These are phyloP conservation scores for Saguinus imperator DNA, from an alignment of 2,113 vertebrate genomes.

Conservation along the genomic window DNA sequence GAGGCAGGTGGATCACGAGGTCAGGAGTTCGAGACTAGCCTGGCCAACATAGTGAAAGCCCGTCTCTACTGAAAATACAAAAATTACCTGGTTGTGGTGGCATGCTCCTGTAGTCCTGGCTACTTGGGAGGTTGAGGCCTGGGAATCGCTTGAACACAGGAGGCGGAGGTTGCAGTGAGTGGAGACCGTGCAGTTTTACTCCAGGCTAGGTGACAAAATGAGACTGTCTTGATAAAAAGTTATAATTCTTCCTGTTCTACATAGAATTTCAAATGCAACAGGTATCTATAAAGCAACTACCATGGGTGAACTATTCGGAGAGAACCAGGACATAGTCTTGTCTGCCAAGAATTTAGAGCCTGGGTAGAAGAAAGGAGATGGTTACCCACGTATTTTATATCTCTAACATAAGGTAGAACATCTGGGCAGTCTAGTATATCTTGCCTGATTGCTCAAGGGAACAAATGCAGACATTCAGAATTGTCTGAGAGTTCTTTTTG, in stretches of 20 bases:
- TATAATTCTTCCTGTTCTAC: background rate
- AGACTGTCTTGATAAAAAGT: background rate
- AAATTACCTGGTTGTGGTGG: too few species aligned
- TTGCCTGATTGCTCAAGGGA: background rate
- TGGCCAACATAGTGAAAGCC: too few species aligned
- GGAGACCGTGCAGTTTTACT: too few species aligned
- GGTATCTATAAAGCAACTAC: background rate
- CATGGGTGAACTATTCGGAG: background rate
- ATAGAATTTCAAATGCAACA: background rate
- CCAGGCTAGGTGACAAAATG: too few species aligned
- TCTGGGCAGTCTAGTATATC: background rate
- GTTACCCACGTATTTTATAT: background rate
- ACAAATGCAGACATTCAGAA: conserved; percentile 24
- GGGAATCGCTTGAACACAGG: too few species aligned
- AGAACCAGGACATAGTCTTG: background rate
- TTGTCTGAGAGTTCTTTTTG: background rate
- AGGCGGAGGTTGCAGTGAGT: too few species aligned
- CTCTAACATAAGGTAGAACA: background rate
- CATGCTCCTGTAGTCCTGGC: too few species aligned
- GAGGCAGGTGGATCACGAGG: too few species aligned
- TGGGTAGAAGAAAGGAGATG: background rate
- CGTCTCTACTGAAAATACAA: too few species aligned
- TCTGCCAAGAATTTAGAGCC: conserved; percentile 4
- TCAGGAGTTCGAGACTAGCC: too few species aligned
- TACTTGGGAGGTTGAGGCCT: too few species aligned